These are phyloP conservation scores for Adelphocoris suturalis DNA, from an alignment of 2,888 invertebrate species.

Conservation along the genomic window DNA sequence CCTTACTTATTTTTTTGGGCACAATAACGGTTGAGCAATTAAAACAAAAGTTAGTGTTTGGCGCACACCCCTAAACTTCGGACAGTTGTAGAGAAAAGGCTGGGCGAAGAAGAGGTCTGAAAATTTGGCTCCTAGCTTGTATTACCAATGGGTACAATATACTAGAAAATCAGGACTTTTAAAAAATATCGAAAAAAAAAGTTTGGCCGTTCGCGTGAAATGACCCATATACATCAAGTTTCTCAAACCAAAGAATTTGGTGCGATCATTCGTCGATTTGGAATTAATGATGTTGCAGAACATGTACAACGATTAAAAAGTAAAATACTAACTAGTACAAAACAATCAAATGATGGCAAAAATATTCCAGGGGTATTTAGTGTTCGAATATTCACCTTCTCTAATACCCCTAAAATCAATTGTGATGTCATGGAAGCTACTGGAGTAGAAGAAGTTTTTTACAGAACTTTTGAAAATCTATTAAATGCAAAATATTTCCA, in stretches of 20 bases:
- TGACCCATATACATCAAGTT: constrained; percentile 46
- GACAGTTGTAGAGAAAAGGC: too few species aligned
- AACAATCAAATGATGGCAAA: constrained; percentile 48
- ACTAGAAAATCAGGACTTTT: too few species aligned
- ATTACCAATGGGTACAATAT: too few species aligned
- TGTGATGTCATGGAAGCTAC: constrained; percentile 55
- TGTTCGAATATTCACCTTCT: constrained; percentile 51
- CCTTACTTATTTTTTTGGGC: too few species aligned
- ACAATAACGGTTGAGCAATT: too few species aligned
- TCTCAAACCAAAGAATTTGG: constrained; percentile 52
- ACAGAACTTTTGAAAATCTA: constrained; percentile 56
- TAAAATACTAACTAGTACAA: constrained; percentile 52
- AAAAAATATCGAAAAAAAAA: too few species aligned
- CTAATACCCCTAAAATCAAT: constrained; percentile 41
- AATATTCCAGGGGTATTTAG: constrained; percentile 52
- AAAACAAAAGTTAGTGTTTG: too few species aligned
- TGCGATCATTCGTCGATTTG: constrained; percentile 51
- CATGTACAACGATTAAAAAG: constrained; percentile 56
- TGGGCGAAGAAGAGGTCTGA: too few species aligned
- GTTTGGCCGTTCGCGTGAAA: too few species aligned
- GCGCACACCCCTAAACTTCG: too few species aligned
- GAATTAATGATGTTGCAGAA: constrained; percentile 58
- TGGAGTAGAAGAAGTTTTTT: constrained; percentile 50
- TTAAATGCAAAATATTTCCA: constrained; percentile 54
- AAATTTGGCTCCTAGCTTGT: too few species aligned